Evolutionary conservation across 2,888 invertebrate genomes (phyloP), one percentile per base, ranked within the genome.

Genomic region (Xylocampa areola): DNA sequence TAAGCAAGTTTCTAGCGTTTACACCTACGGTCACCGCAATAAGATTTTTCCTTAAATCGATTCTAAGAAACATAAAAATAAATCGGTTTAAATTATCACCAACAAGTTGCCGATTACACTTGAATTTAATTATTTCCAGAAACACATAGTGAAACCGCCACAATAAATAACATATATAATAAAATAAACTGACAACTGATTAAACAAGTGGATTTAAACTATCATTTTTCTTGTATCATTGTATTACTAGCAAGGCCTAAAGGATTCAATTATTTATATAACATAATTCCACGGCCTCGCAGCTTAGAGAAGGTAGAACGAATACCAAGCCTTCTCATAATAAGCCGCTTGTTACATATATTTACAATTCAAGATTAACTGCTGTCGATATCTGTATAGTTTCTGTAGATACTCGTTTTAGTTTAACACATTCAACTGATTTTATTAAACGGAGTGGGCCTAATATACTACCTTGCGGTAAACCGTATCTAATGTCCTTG

Each of bases 221-320:
- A 69, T 43, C 39, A 16, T 43, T 69, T 63, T 29, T 11, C 36
- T 68, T 55, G 30, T 21, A 23, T 17, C 40, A 41, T 68, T 55
- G 30, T 21, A 23, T 17, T 44, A 48, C 19, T 40, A 13, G n/a
- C n/a, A 40, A 40, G 50, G 41, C 39, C 45, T 57, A 11, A 16
- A 10, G 13, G 11, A 40, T 16, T 17, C 21, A 13, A 17, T 35
- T 21, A 47, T 48, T 52, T 53, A 1, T 16, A 16, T 39, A 25
- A 39, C 36, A 21, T 25, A 21, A 1, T 21, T 29, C 14, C 6
- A 30, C 25, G 37, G 4, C 68, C 45, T 64, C 11, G 52, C 6
- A 19, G 8, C 10, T 16, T 21, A 4, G 4, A 35, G 2, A 23
- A 11, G n/a, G 23, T 14, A 36, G 4, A 14, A 11, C n/a, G 6